These are phyloP conservation scores for Blastomussa wellsi DNA, from an alignment of 92 coral and sea anemone species.

Conservation along the genomic window DNA sequence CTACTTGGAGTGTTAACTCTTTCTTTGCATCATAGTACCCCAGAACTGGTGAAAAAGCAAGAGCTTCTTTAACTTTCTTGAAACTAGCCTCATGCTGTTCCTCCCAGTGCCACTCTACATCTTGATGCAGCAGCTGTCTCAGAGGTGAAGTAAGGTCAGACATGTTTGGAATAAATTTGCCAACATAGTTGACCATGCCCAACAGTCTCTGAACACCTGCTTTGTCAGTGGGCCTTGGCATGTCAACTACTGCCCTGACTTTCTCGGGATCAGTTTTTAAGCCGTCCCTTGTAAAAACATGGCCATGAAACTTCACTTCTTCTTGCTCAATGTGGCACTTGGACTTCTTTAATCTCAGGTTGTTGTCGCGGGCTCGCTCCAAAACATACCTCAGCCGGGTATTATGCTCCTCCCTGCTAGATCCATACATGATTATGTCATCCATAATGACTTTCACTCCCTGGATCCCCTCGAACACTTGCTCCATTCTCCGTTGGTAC, in stretches of 20 bases:
- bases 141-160: conserved; percentile 40
- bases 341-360: not conserved
- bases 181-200: conserved; percentile 35
- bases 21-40: conserved; percentile 43
- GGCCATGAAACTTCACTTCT: conserved; percentile 20
- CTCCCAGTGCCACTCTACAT: conserved; percentile 47
- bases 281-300: conserved; percentile 28
- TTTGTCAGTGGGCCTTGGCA: not conserved
- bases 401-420: not conserved
- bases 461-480: not conserved
- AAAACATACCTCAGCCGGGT: no score
- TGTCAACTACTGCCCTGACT: conserved; percentile 5
- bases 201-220: conserved; percentile 28
- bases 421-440: conserved; percentile 34
- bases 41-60: conserved; percentile 32
- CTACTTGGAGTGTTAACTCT: conserved; percentile 29
- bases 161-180: conserved; percentile 44
- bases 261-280: conserved; percentile 36
- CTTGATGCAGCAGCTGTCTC: conserved; percentile 32
- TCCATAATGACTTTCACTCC: conserved; percentile 36
- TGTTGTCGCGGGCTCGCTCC: conserved; percentile 21
- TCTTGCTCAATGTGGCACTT: conserved; percentile 4
- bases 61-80: conserved; percentile 6
- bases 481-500: conserved; percentile 27
- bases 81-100: conserved; percentile 44